Evolutionary conservation across 1,140 invertebrate genomes (phyloP).

Genomic region (Pseudomyrmex gracilis): DNA sequence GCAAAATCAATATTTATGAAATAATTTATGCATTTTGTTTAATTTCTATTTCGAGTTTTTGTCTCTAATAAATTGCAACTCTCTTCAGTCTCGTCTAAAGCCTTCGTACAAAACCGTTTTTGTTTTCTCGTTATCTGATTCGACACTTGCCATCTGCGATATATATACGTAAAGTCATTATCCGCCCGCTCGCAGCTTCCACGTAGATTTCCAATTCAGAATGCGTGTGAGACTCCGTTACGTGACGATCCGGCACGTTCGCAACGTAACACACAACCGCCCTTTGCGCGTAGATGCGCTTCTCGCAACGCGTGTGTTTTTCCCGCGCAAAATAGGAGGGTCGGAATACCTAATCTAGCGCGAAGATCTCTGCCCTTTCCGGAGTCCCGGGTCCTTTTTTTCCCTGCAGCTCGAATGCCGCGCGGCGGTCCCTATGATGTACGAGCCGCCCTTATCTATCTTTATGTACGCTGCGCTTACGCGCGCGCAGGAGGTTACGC

Average conservation of each 20-base stretch:
- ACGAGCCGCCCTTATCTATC: conserved; percentile 74
- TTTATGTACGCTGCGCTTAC: conserved; percentile 66
- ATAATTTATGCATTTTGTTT: too few species aligned
- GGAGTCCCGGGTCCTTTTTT: conserved; percentile 17
- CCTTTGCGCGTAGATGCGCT: conserved; percentile 22
- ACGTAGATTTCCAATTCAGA: conserved; percentile 53
- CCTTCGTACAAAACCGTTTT: neutral
- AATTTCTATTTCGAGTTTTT: neutral
- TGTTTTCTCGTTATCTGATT: conserved; percentile 35
- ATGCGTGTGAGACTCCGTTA: conserved; percentile 44
- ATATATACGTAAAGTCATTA: conserved; percentile 54
- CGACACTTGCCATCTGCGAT: conserved; percentile 37
- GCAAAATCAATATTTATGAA: too few species aligned
- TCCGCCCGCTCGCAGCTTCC: conserved; percentile 38
- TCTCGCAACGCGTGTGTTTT: conserved; percentile 7
- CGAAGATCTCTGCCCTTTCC: conserved; percentile 67
- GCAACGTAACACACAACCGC: neutral
- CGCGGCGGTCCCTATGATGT: conserved; percentile 72
- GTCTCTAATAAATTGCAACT: too few species aligned
- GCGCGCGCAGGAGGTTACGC: conserved; percentile 46
- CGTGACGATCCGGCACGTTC: conserved; percentile 27
- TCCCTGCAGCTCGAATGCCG: neutral
- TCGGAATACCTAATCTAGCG: conserved; percentile 64
- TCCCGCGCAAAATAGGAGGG: conserved; percentile 2
- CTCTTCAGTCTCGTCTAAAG: neutral